These are phyloP conservation scores for Phenganax stokvisi DNA, from an alignment of 92 coral and sea anemone species.

Conservation along the genomic window DNA sequence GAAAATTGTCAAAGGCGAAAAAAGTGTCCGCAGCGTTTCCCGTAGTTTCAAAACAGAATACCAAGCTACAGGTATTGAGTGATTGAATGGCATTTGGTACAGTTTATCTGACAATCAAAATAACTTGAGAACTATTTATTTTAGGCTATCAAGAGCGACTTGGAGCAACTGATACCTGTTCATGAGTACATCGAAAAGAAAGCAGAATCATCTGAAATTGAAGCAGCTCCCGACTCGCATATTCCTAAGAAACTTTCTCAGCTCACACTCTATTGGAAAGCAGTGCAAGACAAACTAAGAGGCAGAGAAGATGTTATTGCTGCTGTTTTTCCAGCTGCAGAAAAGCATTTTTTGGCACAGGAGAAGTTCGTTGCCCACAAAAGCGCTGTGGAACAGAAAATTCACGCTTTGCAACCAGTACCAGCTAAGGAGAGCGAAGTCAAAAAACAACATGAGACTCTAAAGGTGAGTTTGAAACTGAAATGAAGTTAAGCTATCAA, in stretches of 20 bases:
- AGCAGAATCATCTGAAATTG: conserved; percentile 58
- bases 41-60: conserved; percentile 72
- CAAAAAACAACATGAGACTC: conserved; percentile 46
- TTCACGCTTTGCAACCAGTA: conserved; percentile 69
- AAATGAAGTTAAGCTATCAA: neutral
- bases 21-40: conserved; percentile 79
- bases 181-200: conserved; percentile 76
- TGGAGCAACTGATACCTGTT: conserved; percentile 67
- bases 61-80: conserved; percentile 61
- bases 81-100: neutral
- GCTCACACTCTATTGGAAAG: conserved; percentile 63
- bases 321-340: conserved; percentile 83
- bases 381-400: conserved; percentile 67
- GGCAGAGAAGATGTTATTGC: conserved; percentile 66
- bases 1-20: conserved; percentile 69
- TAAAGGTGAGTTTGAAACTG: conserved; percentile 37
- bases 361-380: conserved; percentile 69
- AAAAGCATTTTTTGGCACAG: conserved; percentile 67
- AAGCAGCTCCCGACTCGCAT: conserved; percentile 64
- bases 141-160: conserved; percentile 73
- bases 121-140: neutral
- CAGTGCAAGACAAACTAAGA: conserved; percentile 55
- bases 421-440: conserved; percentile 63
- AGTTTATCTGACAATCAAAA: neutral
- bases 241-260: conserved; percentile 64